Percentiles rank a stretch among this genome's conserved stretches.
Evolutionary conservation across 2,888 invertebrate species (phyloP).

Genomic region (Hymenopus coronatus): DNA sequence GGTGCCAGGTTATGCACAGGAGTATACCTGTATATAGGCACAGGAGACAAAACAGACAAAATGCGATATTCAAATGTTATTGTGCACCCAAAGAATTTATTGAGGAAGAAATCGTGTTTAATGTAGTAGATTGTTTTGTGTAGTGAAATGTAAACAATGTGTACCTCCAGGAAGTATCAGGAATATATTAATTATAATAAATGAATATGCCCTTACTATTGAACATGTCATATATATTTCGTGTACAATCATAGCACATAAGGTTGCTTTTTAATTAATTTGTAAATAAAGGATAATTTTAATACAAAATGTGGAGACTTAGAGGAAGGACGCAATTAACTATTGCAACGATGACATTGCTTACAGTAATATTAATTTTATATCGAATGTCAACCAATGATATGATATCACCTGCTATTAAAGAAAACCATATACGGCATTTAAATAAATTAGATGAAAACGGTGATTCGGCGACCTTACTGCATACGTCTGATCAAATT

Average conservation of each 20-base stretch:
- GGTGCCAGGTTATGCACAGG: no score
- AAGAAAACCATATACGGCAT: constrained; percentile 33
- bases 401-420: constrained; percentile 8
- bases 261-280: no score
- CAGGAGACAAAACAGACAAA: no score
- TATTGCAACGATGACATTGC: constrained; percentile 41
- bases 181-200: background rate
- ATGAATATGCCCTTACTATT: background rate
- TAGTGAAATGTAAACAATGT: background rate
- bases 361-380: constrained; percentile 42
- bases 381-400: constrained; percentile 38
- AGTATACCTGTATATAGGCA: no score
- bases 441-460: constrained; percentile 33
- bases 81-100: background rate
- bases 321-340: constrained; percentile 37
- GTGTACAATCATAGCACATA: background rate
- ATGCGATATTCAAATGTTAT: background rate
- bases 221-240: background rate
- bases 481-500: constrained; percentile 37
- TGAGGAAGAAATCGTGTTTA: background rate
- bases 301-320: constrained; percentile 6
- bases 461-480: constrained; percentile 29
- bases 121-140: background rate
- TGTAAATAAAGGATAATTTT: background rate
- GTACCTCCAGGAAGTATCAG: background rate